Base-by-base conservation (phyloP, 1,140 invertebrate species). In the Glossosoma conforme region DNA sequence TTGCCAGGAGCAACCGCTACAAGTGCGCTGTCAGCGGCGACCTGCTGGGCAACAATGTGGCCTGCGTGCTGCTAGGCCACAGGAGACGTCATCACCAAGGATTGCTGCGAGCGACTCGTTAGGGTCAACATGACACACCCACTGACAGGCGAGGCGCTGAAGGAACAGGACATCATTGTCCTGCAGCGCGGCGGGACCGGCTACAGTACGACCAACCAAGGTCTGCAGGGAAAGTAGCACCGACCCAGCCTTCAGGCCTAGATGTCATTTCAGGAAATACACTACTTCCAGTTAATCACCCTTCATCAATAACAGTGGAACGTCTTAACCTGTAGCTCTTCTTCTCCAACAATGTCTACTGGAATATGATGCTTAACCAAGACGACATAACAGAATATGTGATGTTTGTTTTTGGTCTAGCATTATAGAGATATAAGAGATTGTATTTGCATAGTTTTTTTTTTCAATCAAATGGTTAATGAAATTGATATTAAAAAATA, bases 21-120 rank as follows among this genome's bases (percentile, higher is more conserved):
- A 96, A 96, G 82, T 99, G 97, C 73, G 89, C 97, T 3, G 87
- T 99, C 0, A 98, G 95, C 19, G 89, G 94, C 70, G 97, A 99
- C 75, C 82, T 97, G 42, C 70, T 99, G 9, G 87, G 90, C 53
- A 98, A 99, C 76, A 91, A 92, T 14, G 84, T 94, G 2, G 92
- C 93, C 5, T 94, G 89, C 72, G 94, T 89, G 49, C 87, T 98
- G 37, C 79, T 99, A 17, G 86, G 66, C 69, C 47, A 68, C 69
- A 0, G 94, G 97, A n/a, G 84, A 93, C 76, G 91, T 99, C 14
- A 86, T 99, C 0, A 98, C 95, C 9, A 79, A 93, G 80, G 93
- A 97, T 66, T 98, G 94, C 76, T 83, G 97, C 5, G 93, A 98
- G 60, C 97, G 97, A 65, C 77, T 99, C 3, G 93, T 99, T 36